Conservation (phyloP, 2,113 vertebrate genomes). For the Rhadina sibilatrix region DNA sequence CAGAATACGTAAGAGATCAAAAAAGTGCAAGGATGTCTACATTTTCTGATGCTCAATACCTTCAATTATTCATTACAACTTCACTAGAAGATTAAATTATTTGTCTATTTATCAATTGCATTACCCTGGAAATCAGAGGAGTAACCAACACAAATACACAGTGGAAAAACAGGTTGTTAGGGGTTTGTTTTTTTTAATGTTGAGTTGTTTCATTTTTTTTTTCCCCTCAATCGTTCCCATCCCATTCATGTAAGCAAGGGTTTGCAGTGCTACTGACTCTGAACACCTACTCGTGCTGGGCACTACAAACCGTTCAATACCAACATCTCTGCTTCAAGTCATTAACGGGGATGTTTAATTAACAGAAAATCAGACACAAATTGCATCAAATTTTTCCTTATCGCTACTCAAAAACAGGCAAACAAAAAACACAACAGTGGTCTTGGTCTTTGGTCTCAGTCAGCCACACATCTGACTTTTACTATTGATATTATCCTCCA, state of each 20-base stretch:
- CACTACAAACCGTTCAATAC: neutral
- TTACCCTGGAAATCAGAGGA: neutral
- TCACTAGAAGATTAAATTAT: neutral
- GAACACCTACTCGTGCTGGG: rapidly evolving
- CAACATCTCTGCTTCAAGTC: neutral
- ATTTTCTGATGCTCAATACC: neutral
- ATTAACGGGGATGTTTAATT: neutral
- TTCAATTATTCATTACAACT: neutral
- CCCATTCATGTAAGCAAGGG: neutral
- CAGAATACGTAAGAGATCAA: neutral
- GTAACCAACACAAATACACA: neutral
- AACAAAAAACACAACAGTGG: neutral
- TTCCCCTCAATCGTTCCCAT: neutral
- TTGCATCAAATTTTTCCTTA: neutral
- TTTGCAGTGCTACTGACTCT: neutral
- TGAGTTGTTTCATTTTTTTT: rapidly evolving
- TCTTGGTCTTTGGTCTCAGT: neutral
- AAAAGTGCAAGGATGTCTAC: neutral
- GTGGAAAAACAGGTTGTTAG: neutral
- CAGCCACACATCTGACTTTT: neutral
- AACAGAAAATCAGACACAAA: neutral
- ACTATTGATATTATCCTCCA: neutral
- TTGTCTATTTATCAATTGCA: neutral
- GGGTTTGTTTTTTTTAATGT: rapidly evolving
- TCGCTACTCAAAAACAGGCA: neutral